A percentile compares a stretch with the other conserved stretches of the same genome.
These are phyloP conservation scores for Fopius arisanus DNA, from an alignment of 1,140 invertebrate genomes.

Conservation along the genomic window DNA sequence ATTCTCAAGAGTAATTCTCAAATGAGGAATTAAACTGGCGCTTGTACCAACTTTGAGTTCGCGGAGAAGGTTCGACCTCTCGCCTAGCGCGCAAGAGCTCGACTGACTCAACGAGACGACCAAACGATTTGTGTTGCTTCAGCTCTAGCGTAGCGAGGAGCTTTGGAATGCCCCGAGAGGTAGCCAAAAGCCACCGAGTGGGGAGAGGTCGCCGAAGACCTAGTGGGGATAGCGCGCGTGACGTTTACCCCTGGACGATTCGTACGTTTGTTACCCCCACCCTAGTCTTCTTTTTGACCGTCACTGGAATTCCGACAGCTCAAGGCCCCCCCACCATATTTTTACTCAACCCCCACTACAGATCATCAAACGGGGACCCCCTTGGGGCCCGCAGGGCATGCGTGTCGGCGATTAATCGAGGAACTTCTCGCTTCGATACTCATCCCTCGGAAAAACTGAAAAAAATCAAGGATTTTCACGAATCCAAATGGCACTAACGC, in stretches of 20 bases:
- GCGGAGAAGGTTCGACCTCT: constrained; percentile 44
- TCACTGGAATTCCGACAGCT: constrained; percentile 49
- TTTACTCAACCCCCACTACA: neutral
- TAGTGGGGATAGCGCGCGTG: constrained; percentile 56
- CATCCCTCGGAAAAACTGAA: neutral
- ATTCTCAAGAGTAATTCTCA: neutral
- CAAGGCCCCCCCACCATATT: constrained; percentile 26
- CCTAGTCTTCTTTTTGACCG: constrained; percentile 50
- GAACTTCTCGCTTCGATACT: constrained; percentile 11
- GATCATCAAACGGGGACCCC: constrained; percentile 17
- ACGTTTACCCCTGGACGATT: constrained; percentile 57
- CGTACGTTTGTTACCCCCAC: constrained; percentile 42
- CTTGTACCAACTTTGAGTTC: constrained; percentile 6
- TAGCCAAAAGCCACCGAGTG: constrained; percentile 38
- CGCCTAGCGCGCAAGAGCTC: constrained; percentile 52
- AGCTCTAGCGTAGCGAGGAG: constrained; percentile 47
- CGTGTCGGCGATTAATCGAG: constrained; percentile 39
- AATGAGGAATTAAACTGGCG: too few species aligned
- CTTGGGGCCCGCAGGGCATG: constrained; percentile 32
- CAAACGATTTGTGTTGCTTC: constrained; percentile 47
- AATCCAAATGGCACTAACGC: too few species aligned
- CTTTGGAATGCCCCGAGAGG: constrained; percentile 53
- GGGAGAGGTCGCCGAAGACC: constrained; percentile 16
- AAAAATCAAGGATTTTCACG: too few species aligned
- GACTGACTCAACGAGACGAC: constrained; percentile 47